Evolutionary conservation across 1,140 invertebrate genomes (phyloP), one percentile per base, ranked within the genome.

Genomic region (Saccostrea echinata): DNA sequence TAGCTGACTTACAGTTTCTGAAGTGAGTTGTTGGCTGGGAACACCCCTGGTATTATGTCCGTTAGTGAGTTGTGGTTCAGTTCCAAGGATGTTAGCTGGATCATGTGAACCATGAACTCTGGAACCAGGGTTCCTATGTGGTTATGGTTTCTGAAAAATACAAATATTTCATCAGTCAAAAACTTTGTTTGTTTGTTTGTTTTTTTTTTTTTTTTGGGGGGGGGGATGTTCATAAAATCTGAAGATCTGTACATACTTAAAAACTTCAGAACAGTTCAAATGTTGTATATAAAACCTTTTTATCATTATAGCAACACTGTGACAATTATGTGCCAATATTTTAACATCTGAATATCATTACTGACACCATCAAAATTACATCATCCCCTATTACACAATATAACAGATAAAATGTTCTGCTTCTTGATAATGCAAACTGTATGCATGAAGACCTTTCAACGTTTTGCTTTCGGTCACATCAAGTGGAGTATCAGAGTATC

Each of bases 51-150:
- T 27, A 86, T 85, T 18, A 93, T 91, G 80, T 92, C 91, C 24
- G 90, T 88, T n/a, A 93, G 90, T 12, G 88, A 57, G 68, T 93
- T 93, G 84, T 90, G 87, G 82, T 90, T 92, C 35, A 93, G 71
- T 51, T 93, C 90, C 64, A 93, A 84, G 8, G 57, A 81, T 55
- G 86, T 33, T 18, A 93, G 85, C 18, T 91, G 84, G n/a, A 91
- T 89, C 85, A 92, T 87, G 21, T 86, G 68, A 30, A 68, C 52
- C 16, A 91, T 35, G n/a, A 90, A 91, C 16, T 89, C 86, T 12
- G 88, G 64, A 18, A 90, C 88, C 16, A 93, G 83, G 24, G 85
- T 91, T 24, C 88, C 87, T 11, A 93, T 90, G 64, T 87, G 84
- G 85, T 93, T 93, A 51, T 91, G 88, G 85, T 91, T 88, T n/a